phyloP scores from a whole-genome alignment of 2,113 vertebrate species.

The Synchiropus splendidus region DNA sequence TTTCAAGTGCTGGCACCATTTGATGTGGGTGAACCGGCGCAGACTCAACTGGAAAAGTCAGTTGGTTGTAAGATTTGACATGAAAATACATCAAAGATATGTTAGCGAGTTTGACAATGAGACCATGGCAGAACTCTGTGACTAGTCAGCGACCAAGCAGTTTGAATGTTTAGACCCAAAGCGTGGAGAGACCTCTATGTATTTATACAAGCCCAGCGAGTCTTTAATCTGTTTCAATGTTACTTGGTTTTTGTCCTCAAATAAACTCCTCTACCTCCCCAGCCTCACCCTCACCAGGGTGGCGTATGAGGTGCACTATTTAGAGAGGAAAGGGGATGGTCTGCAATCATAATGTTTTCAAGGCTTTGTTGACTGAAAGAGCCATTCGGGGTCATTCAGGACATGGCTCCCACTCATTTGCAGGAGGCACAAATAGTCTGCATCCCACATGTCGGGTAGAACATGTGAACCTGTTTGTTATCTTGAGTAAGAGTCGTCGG shows the following conservation, averaged over 20 bases:
- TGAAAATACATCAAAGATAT: background rate
- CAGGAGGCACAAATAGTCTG: background rate
- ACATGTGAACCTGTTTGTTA: constrained; percentile 18
- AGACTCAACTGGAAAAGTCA: too few species aligned
- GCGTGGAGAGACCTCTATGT: background rate
- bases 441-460: too few species aligned
- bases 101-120: background rate
- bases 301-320: constrained; percentile 29
- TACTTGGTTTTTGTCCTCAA: constrained; percentile 20
- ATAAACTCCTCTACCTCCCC: constrained; percentile 8
- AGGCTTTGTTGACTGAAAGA: constrained; percentile 43
- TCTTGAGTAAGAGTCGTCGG: too few species aligned
- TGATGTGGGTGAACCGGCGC: constrained; percentile 12
- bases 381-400: constrained; percentile 13
- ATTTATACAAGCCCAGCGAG: constrained; percentile 3
- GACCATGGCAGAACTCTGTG: background rate
- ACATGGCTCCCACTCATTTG: constrained; percentile 38
- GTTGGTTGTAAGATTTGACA: too few species aligned
- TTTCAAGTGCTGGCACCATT: too few species aligned
- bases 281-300: too few species aligned
- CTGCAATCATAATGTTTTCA: constrained; percentile 36
- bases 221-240: constrained; percentile 20
- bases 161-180: constrained; percentile 9
- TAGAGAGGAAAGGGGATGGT: constrained; percentile 17
- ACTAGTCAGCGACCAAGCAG: constrained; percentile 1